A percentile compares a stretch with the other conserved stretches of the same genome.
Conservation (phyloP, 2,113 vertebrate genomes). For the Dolichallabes microphthalmus region DNA sequence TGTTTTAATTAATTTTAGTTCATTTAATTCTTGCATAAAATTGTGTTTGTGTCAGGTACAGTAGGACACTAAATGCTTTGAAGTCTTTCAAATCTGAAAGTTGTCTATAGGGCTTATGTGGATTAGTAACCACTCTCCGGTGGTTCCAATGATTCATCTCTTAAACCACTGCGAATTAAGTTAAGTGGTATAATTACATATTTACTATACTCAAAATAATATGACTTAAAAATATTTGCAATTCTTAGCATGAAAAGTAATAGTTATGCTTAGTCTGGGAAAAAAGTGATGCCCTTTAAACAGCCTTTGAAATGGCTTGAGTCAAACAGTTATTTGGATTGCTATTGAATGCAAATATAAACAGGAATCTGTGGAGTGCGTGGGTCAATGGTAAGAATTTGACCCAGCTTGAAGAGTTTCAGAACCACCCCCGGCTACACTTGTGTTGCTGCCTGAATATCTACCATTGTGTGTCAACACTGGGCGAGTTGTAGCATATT, state of each 20-base stretch:
- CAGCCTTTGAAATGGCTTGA: background rate
- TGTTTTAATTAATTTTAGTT: background rate
- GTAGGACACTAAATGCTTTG: background rate
- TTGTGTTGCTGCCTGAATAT: slow-evolving; percentile 16
- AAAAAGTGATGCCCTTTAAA: background rate
- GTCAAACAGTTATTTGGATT: background rate
- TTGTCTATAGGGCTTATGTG: background rate
- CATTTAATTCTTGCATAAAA: background rate
- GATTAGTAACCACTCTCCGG: background rate
- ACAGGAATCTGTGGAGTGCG: slow-evolving; percentile 5
- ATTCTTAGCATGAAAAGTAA: background rate
- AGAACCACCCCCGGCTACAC: slow-evolving; percentile 25
- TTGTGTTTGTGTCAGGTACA: background rate
- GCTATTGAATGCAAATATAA: background rate
- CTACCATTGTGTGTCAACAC: slow-evolving; percentile 15
- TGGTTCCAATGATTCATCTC: background rate
- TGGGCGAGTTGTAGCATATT: slow-evolving; percentile 23
- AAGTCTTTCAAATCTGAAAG: background rate
- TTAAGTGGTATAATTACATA: background rate
- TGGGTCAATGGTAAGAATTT: slow-evolving; percentile 21
- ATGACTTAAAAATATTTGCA: background rate
- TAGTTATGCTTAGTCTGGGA: background rate
- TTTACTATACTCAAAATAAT: background rate
- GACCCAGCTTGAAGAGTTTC: background rate
- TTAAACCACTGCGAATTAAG: background rate